phyloP scores from a whole-genome alignment of 2,888 invertebrate genomes.

The Xanthia icteritia region DNA sequence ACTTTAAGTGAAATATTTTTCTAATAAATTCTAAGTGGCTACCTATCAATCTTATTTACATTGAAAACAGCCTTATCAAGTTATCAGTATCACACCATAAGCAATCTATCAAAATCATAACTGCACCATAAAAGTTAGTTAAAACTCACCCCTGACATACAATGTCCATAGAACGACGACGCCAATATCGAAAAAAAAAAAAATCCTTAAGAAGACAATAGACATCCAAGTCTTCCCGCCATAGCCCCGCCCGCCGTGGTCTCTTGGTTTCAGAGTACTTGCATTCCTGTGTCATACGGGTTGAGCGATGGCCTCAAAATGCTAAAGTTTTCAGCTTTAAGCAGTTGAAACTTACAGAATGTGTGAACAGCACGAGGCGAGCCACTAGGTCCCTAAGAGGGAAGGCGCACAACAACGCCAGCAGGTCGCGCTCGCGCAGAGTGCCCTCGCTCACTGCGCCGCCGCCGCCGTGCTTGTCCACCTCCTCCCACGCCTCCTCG shows the following conservation, averaged over 20 bases:
- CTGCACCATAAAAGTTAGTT: no score
- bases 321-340: no score
- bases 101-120: no score
- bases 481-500: constrained; percentile 84
- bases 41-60: no score
- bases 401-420: constrained; percentile 76
- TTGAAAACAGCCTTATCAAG: no score
- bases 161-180: no score
- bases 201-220: no score
- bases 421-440: constrained; percentile 82
- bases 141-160: no score
- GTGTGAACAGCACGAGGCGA: constrained; percentile 75
- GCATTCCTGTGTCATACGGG: neutral
- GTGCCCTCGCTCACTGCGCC: constrained; percentile 82
- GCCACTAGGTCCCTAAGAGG: constrained; percentile 80
- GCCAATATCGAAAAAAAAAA: no score
- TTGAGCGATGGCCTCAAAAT: neutral
- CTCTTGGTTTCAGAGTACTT: neutral
- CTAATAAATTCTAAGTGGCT: no score
- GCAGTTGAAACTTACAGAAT: constrained; percentile 71
- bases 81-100: no score
- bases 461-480: constrained; percentile 76
- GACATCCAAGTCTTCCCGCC: neutral
- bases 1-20: no score
- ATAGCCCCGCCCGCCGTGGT: neutral